These are phyloP conservation scores for Phortica okadai DNA, from an alignment of 2,888 invertebrate genomes.

Conservation along the genomic window DNA sequence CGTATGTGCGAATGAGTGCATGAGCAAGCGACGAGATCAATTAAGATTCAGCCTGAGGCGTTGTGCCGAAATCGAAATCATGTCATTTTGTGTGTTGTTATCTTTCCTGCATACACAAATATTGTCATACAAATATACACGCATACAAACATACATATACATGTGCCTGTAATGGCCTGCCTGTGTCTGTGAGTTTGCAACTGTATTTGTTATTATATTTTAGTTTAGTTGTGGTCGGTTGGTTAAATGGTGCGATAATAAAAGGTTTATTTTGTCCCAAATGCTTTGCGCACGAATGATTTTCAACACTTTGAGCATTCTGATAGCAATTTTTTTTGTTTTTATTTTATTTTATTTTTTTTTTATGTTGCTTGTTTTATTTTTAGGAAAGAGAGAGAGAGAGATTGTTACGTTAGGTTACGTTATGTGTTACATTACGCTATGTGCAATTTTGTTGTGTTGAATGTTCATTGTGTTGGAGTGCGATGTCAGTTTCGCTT, in stretches of 20 bases:
- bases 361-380: background rate
- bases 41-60: slow-evolving; percentile 26
- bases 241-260: slow-evolving; percentile 30
- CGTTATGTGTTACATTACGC: too few species aligned
- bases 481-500: background rate
- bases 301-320: slow-evolving; percentile 2
- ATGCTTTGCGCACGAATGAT: slow-evolving; percentile 30
- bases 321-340: background rate
- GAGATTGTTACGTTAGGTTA: background rate
- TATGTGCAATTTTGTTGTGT: too few species aligned
- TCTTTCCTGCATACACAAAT: background rate
- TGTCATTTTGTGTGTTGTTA: slow-evolving; percentile 10
- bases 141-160: background rate
- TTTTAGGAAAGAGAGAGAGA: too few species aligned
- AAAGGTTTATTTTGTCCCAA: slow-evolving; percentile 32
- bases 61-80: slow-evolving; percentile 25
- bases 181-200: too few species aligned
- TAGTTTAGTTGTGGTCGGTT: slow-evolving; percentile 18
- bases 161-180: background rate
- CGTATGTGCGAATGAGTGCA: background rate
- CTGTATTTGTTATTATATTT: slow-evolving; percentile 5
- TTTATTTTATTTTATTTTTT: background rate
- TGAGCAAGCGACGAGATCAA: slow-evolving; percentile 17
- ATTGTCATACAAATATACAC: background rate
- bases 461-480: background rate